Percentiles rank a stretch among this genome's conserved stretches.
Conservation (phyloP, 2,113 vertebrate species). For the Elanus axillaris region DNA sequence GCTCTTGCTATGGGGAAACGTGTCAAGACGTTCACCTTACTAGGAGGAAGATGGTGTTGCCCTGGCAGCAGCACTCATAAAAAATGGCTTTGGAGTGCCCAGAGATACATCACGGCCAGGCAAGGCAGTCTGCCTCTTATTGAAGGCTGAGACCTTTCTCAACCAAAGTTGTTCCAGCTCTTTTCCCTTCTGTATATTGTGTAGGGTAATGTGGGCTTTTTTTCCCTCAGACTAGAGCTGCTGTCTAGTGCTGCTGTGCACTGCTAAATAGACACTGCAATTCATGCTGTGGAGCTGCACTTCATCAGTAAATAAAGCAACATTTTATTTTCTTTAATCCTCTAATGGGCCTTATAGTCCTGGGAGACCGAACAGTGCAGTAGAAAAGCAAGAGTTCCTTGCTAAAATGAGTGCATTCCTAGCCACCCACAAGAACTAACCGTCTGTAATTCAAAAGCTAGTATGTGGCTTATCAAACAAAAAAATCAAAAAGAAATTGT, state of each 20-base stretch:
- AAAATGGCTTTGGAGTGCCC: background rate
- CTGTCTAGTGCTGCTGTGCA: background rate
- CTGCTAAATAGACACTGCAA: background rate
- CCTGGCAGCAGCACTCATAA: background rate
- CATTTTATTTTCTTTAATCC: conserved; percentile 23
- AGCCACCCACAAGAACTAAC: background rate
- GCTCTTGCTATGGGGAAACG: background rate
- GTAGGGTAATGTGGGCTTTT: background rate
- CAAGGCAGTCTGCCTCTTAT: background rate
- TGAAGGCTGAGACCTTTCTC: background rate
- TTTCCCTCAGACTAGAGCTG: background rate
- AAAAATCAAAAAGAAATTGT: background rate
- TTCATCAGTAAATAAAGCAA: conserved; percentile 19
- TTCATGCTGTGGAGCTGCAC: background rate
- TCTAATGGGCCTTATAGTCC: background rate
- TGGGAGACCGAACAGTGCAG: background rate
- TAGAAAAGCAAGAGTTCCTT: background rate
- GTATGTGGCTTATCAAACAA: background rate
- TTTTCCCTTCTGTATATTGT: background rate
- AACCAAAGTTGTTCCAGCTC: background rate
- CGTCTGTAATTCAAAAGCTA: background rate
- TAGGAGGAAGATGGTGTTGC: background rate
- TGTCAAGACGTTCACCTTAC: background rate
- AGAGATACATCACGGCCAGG: background rate
- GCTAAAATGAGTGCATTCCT: background rate